Conservation (phyloP, 2,797 vertebrate species). For the Lerista edwardsae region DNA sequence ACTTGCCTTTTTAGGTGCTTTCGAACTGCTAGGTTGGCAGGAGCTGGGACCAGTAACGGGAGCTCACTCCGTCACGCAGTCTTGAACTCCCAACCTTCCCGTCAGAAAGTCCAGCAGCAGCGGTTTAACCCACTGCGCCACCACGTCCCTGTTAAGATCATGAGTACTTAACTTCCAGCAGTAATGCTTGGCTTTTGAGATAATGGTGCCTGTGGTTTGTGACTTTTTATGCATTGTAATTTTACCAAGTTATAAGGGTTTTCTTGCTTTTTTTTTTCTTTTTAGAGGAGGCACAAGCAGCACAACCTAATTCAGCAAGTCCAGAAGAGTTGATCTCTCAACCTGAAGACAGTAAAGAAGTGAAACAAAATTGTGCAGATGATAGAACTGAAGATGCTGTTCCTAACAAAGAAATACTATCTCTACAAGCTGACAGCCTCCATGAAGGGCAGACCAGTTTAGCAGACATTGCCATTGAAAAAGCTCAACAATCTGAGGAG, state of each 20-base stretch:
- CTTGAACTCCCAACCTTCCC: no score
- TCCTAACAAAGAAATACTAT: slow-evolving; percentile 43
- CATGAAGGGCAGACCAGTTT: slow-evolving; percentile 30
- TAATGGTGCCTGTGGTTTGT: background rate
- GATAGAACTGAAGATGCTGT: slow-evolving; percentile 28
- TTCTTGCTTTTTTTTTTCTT: slow-evolving; percentile 25
- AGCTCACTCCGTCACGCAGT: no score
- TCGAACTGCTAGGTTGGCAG: no score
- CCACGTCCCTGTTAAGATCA: no score
- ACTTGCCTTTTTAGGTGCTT: no score
- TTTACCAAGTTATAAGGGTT: background rate
- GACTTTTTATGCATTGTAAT: background rate
- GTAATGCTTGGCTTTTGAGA: background rate
- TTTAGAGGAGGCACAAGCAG: slow-evolving; percentile 58
- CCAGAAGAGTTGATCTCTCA: slow-evolving; percentile 58
- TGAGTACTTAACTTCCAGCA: background rate
- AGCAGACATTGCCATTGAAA: slow-evolving; percentile 43
- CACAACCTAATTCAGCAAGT: slow-evolving; percentile 50
- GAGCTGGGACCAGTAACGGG: no score
- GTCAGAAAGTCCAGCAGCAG: no score
- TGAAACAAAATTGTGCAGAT: slow-evolving; percentile 22
- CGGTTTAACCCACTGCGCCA: no score
- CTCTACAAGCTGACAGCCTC: slow-evolving; percentile 8
- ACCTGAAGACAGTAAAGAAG: slow-evolving; percentile 37
- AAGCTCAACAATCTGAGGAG: slow-evolving; percentile 66